These are phyloP conservation scores for Actinia equina DNA, from an alignment of 64 coral and sea anemone species.

Conservation along the genomic window DNA sequence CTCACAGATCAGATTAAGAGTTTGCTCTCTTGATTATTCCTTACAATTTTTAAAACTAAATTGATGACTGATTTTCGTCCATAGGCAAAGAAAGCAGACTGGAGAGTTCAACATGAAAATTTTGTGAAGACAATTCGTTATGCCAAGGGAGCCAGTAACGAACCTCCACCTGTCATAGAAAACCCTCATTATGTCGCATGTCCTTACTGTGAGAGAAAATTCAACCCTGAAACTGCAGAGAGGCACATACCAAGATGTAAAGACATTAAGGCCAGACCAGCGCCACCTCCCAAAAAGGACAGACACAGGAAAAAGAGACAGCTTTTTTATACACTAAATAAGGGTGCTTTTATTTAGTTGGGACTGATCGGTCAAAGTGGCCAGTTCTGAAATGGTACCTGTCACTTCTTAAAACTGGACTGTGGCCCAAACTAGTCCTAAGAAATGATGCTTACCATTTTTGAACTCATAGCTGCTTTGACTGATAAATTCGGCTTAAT, in stretches of 20 bases:
- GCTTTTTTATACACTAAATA: background rate
- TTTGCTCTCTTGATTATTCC: too few species aligned
- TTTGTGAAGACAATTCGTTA: slow-evolving; percentile 91
- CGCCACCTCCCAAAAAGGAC: slow-evolving; percentile 16
- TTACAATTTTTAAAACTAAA: too few species aligned
- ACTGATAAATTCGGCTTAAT: background rate
- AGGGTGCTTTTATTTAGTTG: too few species aligned
- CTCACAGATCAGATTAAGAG: too few species aligned
- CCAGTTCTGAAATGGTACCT: too few species aligned
- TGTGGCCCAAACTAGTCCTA: too few species aligned
- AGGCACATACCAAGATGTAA: slow-evolving; percentile 97
- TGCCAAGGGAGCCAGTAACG: slow-evolving; percentile 64
- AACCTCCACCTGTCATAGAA: slow-evolving; percentile 55
- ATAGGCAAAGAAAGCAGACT: slow-evolving; percentile 66
- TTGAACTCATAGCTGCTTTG: too few species aligned
- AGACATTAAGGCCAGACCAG: slow-evolving; percentile 75
- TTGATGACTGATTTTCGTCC: background rate
- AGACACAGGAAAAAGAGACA: slow-evolving; percentile 37
- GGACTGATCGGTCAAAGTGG: too few species aligned
- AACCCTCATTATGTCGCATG: slow-evolving; percentile 87
- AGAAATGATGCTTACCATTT: too few species aligned
- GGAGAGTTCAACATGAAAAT: slow-evolving; percentile 79
- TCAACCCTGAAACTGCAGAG: slow-evolving; percentile 82
- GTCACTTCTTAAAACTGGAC: too few species aligned
- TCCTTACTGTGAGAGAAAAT: slow-evolving; percentile 90